Evolutionary conservation across 2,888 invertebrate species (phyloP), one percentile per base, ranked within the genome.

Genomic region (Agelastica alni): DNA sequence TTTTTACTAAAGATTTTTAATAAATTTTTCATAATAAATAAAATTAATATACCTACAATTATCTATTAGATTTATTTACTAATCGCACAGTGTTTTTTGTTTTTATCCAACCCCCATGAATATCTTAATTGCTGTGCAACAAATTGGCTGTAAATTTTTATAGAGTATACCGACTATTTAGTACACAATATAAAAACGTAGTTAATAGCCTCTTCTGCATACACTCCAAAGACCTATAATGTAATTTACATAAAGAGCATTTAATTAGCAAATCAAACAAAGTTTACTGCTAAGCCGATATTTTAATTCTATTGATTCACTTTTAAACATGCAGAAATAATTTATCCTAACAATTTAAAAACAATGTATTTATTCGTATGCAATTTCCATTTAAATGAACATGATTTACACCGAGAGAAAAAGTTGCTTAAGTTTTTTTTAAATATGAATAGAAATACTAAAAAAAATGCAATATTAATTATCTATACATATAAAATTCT

Each of bases 211-310:
- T 36, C 18, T 16, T 36, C 22, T 49, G 41, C 41, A 49, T 17
- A 41, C 28, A 37, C n/a, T 22, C 37, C 16, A 22, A 49, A 41
- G 28, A 31, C 22, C 41, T 22, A 31, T 49, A 41, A 41, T 12
- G 41, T 32, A 49, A 49, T 49, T 49, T 32, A 41, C 48, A 41
- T 49, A 49, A 47, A 41, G 41, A 37, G 14, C 41, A 4, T 49
- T 49, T 41, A 49, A 49, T 49, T 49, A 41, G 41, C 48, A 49
- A 49, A 49, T 49, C 48, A 49, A 49, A 41, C 41, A 41, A 41
- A 22, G 9, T 49, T 49, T 41, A 49, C 20, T 41, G 41, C 22
- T 41, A 7, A 41, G 41, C 41, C 41, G 41, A 49, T 49, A 49
- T 49, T 39, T 49, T 14, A 31, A 49, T 41, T 41, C 17, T 10